phyloP scores from a whole-genome alignment of 2,113 vertebrate genomes.

The Coptodon rendalli region DNA sequence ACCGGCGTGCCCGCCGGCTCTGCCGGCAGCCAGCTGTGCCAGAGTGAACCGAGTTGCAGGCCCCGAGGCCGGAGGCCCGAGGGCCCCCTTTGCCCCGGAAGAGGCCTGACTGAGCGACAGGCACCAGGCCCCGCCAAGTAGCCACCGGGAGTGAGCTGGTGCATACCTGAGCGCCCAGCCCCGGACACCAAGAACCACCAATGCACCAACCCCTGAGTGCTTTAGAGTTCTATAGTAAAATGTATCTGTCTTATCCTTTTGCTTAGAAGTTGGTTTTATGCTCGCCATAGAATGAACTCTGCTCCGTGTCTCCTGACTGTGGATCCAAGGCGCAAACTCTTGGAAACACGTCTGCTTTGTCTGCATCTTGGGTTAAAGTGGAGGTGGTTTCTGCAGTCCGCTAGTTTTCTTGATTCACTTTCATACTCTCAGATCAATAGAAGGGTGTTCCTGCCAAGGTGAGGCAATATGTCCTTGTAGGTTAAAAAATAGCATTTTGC shows the following conservation, averaged over 20 bases:
- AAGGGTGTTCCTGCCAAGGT: background rate
- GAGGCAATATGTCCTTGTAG: rapidly evolving
- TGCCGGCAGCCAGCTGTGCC: too few relatives aligned
- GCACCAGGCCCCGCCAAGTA: too few relatives aligned
- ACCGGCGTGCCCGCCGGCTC: too few relatives aligned
- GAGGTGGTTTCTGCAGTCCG: background rate
- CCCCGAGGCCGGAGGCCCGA: too few relatives aligned
- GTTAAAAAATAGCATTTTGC: background rate
- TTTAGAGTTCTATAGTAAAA: background rate
- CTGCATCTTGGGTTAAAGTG: background rate
- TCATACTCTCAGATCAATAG: background rate
- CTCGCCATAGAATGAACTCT: background rate
- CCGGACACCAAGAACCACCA: too few relatives aligned
- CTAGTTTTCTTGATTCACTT: background rate
- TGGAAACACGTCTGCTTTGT: background rate
- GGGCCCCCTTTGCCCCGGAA: too few relatives aligned
- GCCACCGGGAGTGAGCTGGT: too few relatives aligned
- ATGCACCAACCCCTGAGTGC: too few relatives aligned
- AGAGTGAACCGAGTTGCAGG: too few relatives aligned
- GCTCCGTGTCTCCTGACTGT: background rate
- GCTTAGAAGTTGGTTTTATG: background rate
- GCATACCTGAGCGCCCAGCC: too few relatives aligned
- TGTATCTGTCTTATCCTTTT: background rate
- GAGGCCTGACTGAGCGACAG: too few relatives aligned
- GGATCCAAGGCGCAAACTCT: background rate